These are phyloP conservation scores for Arctia plantaginis DNA, from an alignment of 2,888 invertebrate species.

Conservation along the genomic window DNA sequence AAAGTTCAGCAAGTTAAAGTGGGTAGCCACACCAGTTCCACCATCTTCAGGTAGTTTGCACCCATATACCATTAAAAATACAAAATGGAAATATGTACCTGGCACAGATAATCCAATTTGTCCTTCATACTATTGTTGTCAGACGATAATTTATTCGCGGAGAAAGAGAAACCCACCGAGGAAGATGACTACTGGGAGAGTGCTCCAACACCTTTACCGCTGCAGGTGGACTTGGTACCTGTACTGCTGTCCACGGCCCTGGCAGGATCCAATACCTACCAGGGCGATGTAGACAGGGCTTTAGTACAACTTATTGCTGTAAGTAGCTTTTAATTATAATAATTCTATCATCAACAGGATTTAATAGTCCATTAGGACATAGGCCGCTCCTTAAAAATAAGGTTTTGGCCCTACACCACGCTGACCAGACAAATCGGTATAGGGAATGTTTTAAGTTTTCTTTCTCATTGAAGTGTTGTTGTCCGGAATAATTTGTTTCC, in stretches of 20 bases:
- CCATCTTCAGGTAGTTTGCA: too few relatives aligned
- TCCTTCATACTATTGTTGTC: not conserved
- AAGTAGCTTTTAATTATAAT: constrained; percentile 27
- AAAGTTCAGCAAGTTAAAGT: too few relatives aligned
- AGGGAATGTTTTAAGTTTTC: too few relatives aligned
- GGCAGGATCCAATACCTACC: constrained; percentile 58
- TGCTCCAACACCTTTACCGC: constrained; percentile 44
- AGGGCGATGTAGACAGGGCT: constrained; percentile 69
- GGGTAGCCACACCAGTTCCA: too few relatives aligned
- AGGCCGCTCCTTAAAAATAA: too few relatives aligned
- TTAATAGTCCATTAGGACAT: not conserved
- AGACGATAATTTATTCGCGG: constrained; percentile 74
- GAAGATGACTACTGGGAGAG: constrained; percentile 65
- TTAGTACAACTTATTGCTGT: constrained; percentile 73
- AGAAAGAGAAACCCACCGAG: constrained; percentile 63
- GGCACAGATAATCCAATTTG: not conserved
- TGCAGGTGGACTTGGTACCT: constrained; percentile 62
- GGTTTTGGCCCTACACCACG: too few relatives aligned
- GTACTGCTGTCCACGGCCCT: constrained; percentile 71
- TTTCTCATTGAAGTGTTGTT: too few relatives aligned
- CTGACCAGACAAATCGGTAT: too few relatives aligned
- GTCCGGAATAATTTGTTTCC: too few relatives aligned
- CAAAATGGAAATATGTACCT: too few relatives aligned
- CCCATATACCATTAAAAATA: too few relatives aligned
- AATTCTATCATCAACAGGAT: not conserved